These are phyloP conservation scores for Drosophila nannoptera DNA, from an alignment of 1,140 invertebrate genomes.

Conservation along the genomic window DNA sequence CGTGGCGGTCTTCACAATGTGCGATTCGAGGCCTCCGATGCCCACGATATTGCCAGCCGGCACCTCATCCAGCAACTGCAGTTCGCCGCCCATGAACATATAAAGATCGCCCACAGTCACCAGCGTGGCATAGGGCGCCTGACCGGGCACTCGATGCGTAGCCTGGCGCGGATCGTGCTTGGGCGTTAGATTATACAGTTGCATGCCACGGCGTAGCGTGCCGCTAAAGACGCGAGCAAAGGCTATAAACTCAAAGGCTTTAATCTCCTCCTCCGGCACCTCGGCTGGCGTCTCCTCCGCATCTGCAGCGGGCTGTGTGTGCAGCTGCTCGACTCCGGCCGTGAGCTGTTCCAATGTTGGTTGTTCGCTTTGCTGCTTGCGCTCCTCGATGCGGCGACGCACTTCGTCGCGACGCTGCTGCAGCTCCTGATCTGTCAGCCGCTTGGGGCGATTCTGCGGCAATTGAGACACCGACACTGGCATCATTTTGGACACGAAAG, in stretches of 20 bases:
- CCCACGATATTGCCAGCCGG: conserved; percentile 94
- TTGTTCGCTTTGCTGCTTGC: conserved; percentile 79
- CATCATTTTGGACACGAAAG: conserved; percentile 92
- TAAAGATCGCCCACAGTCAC: conserved; percentile 87
- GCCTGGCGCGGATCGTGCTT: conserved; percentile 90
- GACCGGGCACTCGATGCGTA: conserved; percentile 45
- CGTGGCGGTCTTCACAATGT: conserved; percentile 94
- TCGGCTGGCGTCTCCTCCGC: conserved; percentile 36
- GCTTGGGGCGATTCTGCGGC: conserved; percentile 86
- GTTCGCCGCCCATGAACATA: conserved; percentile 95
- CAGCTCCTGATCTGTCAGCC: conserved; percentile 88
- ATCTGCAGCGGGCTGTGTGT: conserved; percentile 23
- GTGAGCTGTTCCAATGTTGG: conserved; percentile 80
- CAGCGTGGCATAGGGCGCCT: conserved; percentile 81
- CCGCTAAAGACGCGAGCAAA: conserved; percentile 97
- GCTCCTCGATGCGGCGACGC: conserved; percentile 82
- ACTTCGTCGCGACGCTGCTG: conserved; percentile 85
- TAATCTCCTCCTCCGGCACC: conserved; percentile 60
- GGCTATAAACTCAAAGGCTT: conserved; percentile 89
- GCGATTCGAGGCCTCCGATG: conserved; percentile 92
- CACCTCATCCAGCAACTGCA: conserved; percentile 89
- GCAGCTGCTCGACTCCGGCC: conserved; percentile 78
- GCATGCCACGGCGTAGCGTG: conserved; percentile 87
- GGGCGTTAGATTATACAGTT: conserved; percentile 91
- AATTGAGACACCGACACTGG: conserved; percentile 84